Conservation (phyloP, 2,888 invertebrate genomes). For the Morpho deidamia region DNA sequence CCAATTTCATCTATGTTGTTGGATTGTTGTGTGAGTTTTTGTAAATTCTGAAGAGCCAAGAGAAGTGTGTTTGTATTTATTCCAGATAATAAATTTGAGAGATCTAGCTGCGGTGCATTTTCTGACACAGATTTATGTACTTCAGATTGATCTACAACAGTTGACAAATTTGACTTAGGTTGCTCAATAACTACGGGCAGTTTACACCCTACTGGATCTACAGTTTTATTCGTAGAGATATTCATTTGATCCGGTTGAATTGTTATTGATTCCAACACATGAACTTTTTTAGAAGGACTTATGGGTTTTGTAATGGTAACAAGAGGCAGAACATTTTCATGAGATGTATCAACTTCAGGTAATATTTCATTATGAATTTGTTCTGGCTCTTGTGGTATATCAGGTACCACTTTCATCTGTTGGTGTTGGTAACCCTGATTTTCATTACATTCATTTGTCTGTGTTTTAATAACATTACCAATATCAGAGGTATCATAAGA, state of each 20-base stretch:
- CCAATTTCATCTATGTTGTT: conserved; percentile 13
- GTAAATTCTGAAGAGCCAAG: conserved; percentile 65
- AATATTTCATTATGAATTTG: conserved; percentile 39
- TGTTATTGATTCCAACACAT: conserved; percentile 56
- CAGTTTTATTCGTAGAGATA: background rate
- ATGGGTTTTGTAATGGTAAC: conserved; percentile 33
- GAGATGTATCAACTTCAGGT: conserved; percentile 40
- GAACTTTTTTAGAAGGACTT: conserved; percentile 51
- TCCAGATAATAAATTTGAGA: conserved; percentile 52
- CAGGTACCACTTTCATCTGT: background rate
- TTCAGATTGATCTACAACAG: background rate
- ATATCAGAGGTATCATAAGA: conserved; percentile 30
- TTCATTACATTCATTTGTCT: conserved; percentile 11
- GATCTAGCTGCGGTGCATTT: conserved; percentile 38
- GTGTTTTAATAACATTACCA: conserved; percentile 2
- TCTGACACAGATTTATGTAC: conserved; percentile 11
- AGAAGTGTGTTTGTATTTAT: conserved; percentile 64
- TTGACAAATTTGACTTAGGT: background rate
- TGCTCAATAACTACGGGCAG: conserved; percentile 2
- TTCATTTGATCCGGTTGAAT: conserved; percentile 33
- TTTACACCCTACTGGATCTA: conserved; percentile 4
- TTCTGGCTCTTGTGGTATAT: conserved; percentile 11
- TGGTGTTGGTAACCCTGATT: conserved; percentile 5
- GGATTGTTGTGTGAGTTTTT: conserved; percentile 46
- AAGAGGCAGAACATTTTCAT: conserved; percentile 19